Base-by-base conservation (phyloP, 2,888 invertebrate species). In the Enchytraeus crypticus region DNA sequence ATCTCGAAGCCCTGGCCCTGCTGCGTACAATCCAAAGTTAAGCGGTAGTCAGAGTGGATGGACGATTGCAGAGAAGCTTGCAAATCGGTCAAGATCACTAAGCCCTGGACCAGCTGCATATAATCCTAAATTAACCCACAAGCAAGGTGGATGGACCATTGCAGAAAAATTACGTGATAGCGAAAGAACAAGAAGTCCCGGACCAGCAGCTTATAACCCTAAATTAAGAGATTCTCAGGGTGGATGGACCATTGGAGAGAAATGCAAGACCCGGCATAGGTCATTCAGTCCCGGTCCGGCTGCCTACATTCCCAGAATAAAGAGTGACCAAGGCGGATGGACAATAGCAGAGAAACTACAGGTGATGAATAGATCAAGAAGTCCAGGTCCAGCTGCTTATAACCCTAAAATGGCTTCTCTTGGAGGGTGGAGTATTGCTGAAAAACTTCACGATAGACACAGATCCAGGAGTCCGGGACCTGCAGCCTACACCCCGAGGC, bases 101-200 rank as follows among this genome's bases (percentile, higher is more conserved):
- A 49, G 46, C n/a, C 57, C 57, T 29, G 57, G 57, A 32, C 57
- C 57, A 43, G 57, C 45, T 8, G 33, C 46, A 18, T 57, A 57
- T 30, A 30, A n/a, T 27, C 53, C 53, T 21, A 33, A 51, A 29
- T 30, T 18, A 30, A 8, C 11, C 5, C 14, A 21, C n/a, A 33
- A 32, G 11, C 23, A 51, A 21, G 33, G 33, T 21, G 21, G 21
- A 30, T 51, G 53, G 53, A 51, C 26, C 5, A 51, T 51, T 8
- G 53, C 30, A 21, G 14, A 30, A 21, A 14, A 33, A 51, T 51
- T 32, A 32, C 53, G 32, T 23, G 33, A 23, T 27, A 27, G 11
- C 21, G 26, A 46, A 45, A 29, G 46, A 1, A 45, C 27, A 5
- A 46, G 14, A 57, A 57, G 14, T 29, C 57, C 57, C 21, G 57